Conservation (phyloP, 2,888 invertebrate species). For the Drosophila kanekoi region DNA sequence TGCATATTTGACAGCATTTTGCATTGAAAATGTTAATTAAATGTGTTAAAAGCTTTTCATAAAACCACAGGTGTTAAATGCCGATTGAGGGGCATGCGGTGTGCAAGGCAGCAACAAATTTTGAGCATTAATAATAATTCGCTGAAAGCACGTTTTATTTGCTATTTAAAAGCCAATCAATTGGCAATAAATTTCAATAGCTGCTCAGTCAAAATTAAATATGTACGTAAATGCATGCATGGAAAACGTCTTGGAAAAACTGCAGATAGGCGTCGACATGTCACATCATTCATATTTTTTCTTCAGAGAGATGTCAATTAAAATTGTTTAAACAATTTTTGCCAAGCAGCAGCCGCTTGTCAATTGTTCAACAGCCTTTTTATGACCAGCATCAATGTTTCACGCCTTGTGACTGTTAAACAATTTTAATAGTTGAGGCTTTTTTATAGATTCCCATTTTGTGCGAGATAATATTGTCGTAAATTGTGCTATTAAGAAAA, state of each 20-base stretch:
- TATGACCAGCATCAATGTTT: slow-evolving; percentile 56
- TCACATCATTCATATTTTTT: slow-evolving; percentile 73
- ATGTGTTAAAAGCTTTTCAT: slow-evolving; percentile 68
- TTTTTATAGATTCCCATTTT: slow-evolving; percentile 32
- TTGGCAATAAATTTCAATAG: slow-evolving; percentile 76
- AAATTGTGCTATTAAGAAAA: slow-evolving; percentile 21
- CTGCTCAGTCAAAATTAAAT: slow-evolving; percentile 46
- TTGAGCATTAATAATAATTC: slow-evolving; percentile 53
- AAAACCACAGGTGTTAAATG: slow-evolving; percentile 58
- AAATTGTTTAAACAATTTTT: slow-evolving; percentile 53
- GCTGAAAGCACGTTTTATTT: slow-evolving; percentile 61
- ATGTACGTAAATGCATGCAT: slow-evolving; percentile 14
- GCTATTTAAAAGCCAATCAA: slow-evolving; percentile 74
- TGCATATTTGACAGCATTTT: slow-evolving; percentile 35
- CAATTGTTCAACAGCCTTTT: slow-evolving; percentile 58
- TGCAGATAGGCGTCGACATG: slow-evolving; percentile 64
- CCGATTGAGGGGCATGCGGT: slow-evolving; percentile 3
- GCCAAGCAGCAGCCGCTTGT: slow-evolving; percentile 39
- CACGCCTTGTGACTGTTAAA: slow-evolving; percentile 42
- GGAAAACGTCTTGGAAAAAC: slow-evolving; percentile 30
- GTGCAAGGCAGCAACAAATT: slow-evolving; percentile 7
- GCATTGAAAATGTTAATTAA: slow-evolving; percentile 55
- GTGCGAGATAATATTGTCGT: slow-evolving; percentile 25
- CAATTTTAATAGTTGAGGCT: slow-evolving; percentile 42
- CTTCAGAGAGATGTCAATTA: slow-evolving; percentile 42